phyloP scores from a whole-genome alignment of 2,888 invertebrate genomes.

The Cyrtodaria siliqua region DNA sequence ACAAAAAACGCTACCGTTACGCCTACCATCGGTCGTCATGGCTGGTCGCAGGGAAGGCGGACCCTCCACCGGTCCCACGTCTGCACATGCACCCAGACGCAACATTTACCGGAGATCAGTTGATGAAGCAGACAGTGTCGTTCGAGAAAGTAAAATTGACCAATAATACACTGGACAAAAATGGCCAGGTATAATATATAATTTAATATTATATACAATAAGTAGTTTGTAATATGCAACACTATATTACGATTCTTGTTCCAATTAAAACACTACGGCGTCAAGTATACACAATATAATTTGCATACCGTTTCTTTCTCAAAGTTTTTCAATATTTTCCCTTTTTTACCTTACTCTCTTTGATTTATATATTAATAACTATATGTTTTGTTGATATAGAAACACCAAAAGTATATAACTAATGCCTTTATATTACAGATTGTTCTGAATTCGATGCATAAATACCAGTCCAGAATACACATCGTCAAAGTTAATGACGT shows the following conservation, averaged over 20 bases:
- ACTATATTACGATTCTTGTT: no score
- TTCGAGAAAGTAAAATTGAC: conserved; percentile 99
- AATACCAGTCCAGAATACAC: conserved; percentile 99
- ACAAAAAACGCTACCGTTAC: conserved; percentile 96
- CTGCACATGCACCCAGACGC: conserved; percentile 98
- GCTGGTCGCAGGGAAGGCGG: conserved; percentile 99
- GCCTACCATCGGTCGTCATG: conserved; percentile 99
- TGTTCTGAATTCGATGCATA: conserved; percentile 99
- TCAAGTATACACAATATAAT: no score
- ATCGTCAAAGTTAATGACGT: conserved; percentile 95
- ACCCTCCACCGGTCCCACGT: conserved; percentile 94
- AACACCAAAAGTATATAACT: no score
- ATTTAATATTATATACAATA: no score
- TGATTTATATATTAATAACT: no score
- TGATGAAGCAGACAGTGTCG: conserved; percentile 98
- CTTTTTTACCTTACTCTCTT: no score
- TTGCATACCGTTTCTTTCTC: no score
- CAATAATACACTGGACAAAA: conserved; percentile 95
- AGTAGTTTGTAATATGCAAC: no score
- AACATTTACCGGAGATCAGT: conserved; percentile 97
- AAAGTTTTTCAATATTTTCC: no score
- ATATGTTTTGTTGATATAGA: no score
- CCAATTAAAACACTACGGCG: no score
- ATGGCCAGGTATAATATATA: conserved; percentile 85
- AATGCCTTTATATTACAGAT: conserved; percentile 94